Percentiles rank a stretch among this genome's conserved stretches.
phyloP scores from a whole-genome alignment of 1,140 invertebrate genomes.

The Drosophila murphyi region DNA sequence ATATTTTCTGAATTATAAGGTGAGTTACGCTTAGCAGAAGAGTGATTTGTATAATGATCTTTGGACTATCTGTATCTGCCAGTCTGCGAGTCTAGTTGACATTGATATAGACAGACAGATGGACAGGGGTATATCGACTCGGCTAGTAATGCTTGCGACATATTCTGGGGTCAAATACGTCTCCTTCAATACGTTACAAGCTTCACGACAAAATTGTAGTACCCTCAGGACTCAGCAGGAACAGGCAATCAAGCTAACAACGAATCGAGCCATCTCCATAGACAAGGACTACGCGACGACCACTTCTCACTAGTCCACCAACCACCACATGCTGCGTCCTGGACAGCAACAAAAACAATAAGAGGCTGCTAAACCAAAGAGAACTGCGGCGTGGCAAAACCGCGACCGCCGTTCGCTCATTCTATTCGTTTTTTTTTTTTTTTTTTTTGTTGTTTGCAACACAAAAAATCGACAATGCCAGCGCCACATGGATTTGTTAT shows the following conservation, averaged over 20 bases:
- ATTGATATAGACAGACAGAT: too few relatives aligned
- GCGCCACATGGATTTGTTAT: constrained; percentile 21
- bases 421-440: constrained; percentile 11
- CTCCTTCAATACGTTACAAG: too few relatives aligned
- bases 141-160: too few relatives aligned
- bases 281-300: constrained; percentile 7
- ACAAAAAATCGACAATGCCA: constrained; percentile 25
- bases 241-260: constrained; percentile 48
- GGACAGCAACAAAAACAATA: neutral
- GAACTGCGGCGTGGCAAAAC: constrained; percentile 19
- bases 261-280: constrained; percentile 44
- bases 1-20: too few relatives aligned
- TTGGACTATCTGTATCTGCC: too few relatives aligned
- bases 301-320: constrained; percentile 27
- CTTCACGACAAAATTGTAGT: too few relatives aligned
- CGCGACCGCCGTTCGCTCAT: constrained; percentile 22
- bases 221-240: constrained; percentile 1
- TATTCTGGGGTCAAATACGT: too few relatives aligned
- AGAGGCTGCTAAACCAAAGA: constrained; percentile 7
- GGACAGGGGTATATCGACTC: too few relatives aligned
- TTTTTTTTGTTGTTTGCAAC: constrained; percentile 7
- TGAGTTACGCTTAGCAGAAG: too few relatives aligned
- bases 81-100: too few relatives aligned
- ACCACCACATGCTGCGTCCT: constrained; percentile 5
- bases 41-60: too few relatives aligned